phyloP scores from a whole-genome alignment of 2,113 vertebrate species.

The Gadus chalcogrammus region DNA sequence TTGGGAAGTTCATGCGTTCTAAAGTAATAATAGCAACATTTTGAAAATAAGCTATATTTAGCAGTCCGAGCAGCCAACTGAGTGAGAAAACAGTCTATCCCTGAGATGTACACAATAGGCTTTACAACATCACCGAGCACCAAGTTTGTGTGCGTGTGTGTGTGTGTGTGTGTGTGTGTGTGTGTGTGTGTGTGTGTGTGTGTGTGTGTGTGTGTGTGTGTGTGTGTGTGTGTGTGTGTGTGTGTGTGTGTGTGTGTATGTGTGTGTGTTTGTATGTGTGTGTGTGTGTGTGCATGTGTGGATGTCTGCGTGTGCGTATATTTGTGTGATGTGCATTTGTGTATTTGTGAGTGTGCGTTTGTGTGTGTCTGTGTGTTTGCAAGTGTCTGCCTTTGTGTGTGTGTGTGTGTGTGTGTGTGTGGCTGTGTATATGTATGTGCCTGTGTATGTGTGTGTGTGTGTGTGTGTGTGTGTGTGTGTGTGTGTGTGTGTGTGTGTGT shows the following conservation, averaged over 20 bases:
- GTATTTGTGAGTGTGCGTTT: background rate
- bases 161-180: constrained; percentile 36
- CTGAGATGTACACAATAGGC: too few relatives aligned
- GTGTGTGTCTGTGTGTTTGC: too few relatives aligned
- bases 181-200: background rate
- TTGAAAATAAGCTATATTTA: too few relatives aligned
- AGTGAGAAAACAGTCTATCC: too few relatives aligned
- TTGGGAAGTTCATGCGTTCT: too few relatives aligned
- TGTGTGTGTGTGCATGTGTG: background rate
- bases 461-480: background rate
- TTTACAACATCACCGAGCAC: too few relatives aligned
- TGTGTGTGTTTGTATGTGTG: background rate
- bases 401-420: background rate
- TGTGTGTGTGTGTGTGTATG: constrained; percentile 32
- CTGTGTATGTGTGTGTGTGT: background rate
- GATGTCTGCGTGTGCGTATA: constrained; percentile 34
- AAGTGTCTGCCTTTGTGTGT: background rate
- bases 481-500: too few relatives aligned
- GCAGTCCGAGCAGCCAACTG: too few relatives aligned
- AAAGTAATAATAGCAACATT: too few relatives aligned
- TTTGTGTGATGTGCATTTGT: background rate
- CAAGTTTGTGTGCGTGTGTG: too few relatives aligned
- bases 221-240: constrained; percentile 2
- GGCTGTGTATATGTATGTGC: background rate
- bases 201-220: constrained; percentile 13